Percentiles rank a stretch among this genome's conserved stretches.
phyloP scores from a whole-genome alignment of 2,888 invertebrate genomes.

The Portevinia maculata region DNA sequence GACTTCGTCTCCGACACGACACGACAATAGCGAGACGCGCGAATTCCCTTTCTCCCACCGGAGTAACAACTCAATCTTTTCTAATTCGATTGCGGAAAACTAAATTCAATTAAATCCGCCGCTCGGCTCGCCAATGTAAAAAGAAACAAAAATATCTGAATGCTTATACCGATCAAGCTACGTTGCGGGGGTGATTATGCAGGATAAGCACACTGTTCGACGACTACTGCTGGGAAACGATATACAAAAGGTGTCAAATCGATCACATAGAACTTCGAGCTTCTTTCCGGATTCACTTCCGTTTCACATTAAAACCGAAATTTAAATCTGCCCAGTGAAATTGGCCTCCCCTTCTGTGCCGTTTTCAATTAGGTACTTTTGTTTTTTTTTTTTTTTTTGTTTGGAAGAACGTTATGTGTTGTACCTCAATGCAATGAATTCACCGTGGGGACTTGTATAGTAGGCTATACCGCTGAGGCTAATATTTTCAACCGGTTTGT shows the following conservation, averaged over 20 bases:
- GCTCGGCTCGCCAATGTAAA: slow-evolving; percentile 25
- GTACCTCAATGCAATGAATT: slow-evolving; percentile 28
- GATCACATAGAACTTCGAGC: slow-evolving; percentile 39
- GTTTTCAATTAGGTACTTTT: slow-evolving; percentile 59
- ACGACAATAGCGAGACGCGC: slow-evolving; percentile 1
- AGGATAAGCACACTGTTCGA: slow-evolving; percentile 25
- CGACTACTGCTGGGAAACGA: neutral
- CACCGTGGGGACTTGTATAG: neutral
- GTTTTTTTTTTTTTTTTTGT: slow-evolving; percentile 18
- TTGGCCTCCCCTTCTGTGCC: slow-evolving; percentile 56
- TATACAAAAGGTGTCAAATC: slow-evolving; percentile 28
- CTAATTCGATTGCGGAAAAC: slow-evolving; percentile 65
- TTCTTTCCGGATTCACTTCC: slow-evolving; percentile 66
- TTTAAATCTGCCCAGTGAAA: slow-evolving; percentile 41
- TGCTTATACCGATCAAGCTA: slow-evolving; percentile 32
- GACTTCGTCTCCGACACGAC: neutral
- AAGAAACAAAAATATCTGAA: slow-evolving; percentile 39
- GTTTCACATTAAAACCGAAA: slow-evolving; percentile 66
- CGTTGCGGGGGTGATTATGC: neutral
- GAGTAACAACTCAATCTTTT: slow-evolving; percentile 60
- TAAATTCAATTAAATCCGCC: slow-evolving; percentile 60
- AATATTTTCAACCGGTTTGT: slow-evolving; percentile 68
- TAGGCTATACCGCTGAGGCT: neutral
- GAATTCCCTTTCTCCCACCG: neutral
- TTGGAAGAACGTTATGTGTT: slow-evolving; percentile 21